Percentiles rank a stretch among this genome's conserved stretches.
Evolutionary conservation across 2,113 vertebrate species (phyloP).

Genomic region (Nansenia antarctica): DNA sequence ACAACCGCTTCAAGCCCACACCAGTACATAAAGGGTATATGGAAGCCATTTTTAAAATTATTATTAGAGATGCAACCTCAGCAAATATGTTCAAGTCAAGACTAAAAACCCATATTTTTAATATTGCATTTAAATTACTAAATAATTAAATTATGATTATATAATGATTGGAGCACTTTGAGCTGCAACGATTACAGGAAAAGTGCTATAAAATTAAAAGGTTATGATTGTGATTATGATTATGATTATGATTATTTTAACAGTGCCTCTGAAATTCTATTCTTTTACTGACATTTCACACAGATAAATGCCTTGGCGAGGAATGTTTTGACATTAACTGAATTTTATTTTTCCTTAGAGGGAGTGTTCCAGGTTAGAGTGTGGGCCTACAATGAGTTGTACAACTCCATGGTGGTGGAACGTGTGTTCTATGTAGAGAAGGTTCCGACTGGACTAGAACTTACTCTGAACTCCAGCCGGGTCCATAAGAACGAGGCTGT

Average conservation of each 20-base stretch:
- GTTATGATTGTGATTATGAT: too few species aligned
- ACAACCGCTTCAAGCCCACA: conserved; percentile 24
- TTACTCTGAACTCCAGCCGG: conserved; percentile 56
- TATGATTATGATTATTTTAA: background rate
- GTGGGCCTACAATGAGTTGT: conserved; percentile 21
- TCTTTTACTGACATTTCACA: background rate
- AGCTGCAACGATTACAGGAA: too few species aligned
- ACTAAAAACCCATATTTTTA: too few species aligned
- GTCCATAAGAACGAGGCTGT: conserved; percentile 34
- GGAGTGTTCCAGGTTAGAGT: conserved; percentile 40
- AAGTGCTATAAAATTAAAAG: too few species aligned
- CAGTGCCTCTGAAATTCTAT: background rate
- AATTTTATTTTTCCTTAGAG: conserved; percentile 21
- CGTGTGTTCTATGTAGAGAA: conserved; percentile 52
- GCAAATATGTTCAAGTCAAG: too few species aligned
- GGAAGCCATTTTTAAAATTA: too few species aligned
- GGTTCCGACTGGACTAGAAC: background rate
- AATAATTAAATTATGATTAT: too few species aligned
- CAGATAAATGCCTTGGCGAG: too few species aligned
- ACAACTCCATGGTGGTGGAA: conserved; percentile 25
- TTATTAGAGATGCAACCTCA: too few species aligned
- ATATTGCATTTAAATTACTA: too few species aligned
- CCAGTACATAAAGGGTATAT: conserved; percentile 51
- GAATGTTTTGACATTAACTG: background rate
- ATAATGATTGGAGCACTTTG: too few species aligned